Evolutionary conservation across 2,113 vertebrate species (phyloP).

Genomic region (Aix galericulata): DNA sequence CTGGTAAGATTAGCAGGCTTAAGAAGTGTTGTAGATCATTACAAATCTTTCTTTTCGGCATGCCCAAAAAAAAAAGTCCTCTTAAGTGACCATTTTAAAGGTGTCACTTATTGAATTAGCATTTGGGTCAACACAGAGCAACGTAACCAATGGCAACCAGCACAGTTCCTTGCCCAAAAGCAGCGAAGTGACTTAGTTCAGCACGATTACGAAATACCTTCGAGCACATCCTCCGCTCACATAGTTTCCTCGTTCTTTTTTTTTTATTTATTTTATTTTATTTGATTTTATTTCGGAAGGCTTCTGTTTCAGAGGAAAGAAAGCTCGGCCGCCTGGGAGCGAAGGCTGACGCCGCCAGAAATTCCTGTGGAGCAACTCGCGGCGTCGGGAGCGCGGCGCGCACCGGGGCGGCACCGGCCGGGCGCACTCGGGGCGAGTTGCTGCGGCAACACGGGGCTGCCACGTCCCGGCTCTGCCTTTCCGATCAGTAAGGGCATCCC

Average conservation of each 20-base stretch:
- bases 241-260: background rate
- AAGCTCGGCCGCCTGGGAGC: background rate
- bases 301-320: background rate
- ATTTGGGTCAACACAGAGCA: background rate
- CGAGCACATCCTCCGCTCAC: background rate
- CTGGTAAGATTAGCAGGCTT: background rate
- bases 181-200: background rate
- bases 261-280: too few relatives aligned
- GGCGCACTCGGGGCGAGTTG: background rate
- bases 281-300: background rate
- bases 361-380: slow-evolving; percentile 10
- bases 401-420: too few relatives aligned
- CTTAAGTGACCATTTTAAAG: background rate
- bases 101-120: background rate
- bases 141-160: background rate
- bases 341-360: background rate
- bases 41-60: background rate
- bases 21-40: background rate
- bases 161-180: background rate
- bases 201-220: background rate
- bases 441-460: background rate
- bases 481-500: background rate
- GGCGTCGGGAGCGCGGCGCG: too few relatives aligned
- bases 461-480: background rate
- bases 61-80: too few relatives aligned